These are phyloP conservation scores for Scaptomyza graminum DNA, from an alignment of 1,140 invertebrate species.

Conservation along the genomic window DNA sequence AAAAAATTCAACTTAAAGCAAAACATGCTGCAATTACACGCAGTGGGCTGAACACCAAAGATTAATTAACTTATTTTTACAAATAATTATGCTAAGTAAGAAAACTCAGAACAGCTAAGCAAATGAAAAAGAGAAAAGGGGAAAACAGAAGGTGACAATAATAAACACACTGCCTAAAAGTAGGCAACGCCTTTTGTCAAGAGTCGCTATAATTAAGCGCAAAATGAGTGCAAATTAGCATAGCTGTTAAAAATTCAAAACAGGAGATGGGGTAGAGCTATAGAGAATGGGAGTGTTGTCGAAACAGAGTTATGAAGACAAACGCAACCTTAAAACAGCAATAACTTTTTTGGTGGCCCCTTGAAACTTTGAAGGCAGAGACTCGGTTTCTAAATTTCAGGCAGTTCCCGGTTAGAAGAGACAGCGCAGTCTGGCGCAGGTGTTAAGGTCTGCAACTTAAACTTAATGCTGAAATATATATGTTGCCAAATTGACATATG, in stretches of 20 bases:
- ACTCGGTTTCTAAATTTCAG: neutral
- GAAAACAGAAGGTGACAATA: neutral
- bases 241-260: slow-evolving; percentile 48
- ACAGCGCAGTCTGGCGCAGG: slow-evolving; percentile 25
- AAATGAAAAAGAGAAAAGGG: neutral
- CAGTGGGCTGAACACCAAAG: too few relatives aligned
- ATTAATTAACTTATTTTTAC: neutral
- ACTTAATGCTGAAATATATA: slow-evolving; percentile 56
- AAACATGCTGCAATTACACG: too few relatives aligned
- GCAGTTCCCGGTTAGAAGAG: neutral
- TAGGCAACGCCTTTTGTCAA: slow-evolving; percentile 39
- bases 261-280: neutral
- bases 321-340: slow-evolving; percentile 18
- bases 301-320: slow-evolving; percentile 71
- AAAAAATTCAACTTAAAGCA: slow-evolving; percentile 9
- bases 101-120: slow-evolving; percentile 48
- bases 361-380: slow-evolving; percentile 18
- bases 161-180: slow-evolving; percentile 30
- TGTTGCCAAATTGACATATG: slow-evolving; percentile 75
- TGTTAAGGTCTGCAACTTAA: slow-evolving; percentile 32
- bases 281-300: neutral
- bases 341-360: slow-evolving; percentile 10
- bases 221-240: slow-evolving; percentile 67
- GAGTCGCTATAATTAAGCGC: slow-evolving; percentile 58
- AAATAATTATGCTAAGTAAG: slow-evolving; percentile 31